Evolutionary conservation across 2,113 vertebrate genomes (phyloP).

Genomic region (Ptychochromis oligacanthus): DNA sequence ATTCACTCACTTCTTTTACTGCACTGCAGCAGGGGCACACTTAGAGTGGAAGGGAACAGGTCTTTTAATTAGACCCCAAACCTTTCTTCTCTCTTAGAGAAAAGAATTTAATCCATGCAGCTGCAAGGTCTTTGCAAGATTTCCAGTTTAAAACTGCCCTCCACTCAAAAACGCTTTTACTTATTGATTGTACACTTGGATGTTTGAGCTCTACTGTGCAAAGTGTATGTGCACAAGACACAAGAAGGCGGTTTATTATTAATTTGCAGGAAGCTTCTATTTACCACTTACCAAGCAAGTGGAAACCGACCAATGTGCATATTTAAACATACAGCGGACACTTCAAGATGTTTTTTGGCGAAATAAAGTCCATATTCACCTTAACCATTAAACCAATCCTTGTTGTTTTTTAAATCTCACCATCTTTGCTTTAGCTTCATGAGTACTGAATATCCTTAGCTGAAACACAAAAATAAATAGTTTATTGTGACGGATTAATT

Average conservation of each 20-base stretch:
- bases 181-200: neutral
- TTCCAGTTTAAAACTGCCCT: neutral
- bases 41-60: neutral
- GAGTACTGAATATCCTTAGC: neutral
- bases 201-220: neutral
- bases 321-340: too few relatives aligned
- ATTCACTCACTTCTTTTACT: neutral
- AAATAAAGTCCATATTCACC: neutral
- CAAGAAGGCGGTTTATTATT: neutral
- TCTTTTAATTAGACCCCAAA: neutral
- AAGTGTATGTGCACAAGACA: neutral
- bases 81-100: neutral
- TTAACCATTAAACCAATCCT: neutral
- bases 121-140: too few relatives aligned
- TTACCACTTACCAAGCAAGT: neutral
- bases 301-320: neutral
- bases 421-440: neutral
- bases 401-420: neutral
- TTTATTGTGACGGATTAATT: neutral
- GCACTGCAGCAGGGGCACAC: neutral
- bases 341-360: neutral
- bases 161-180: neutral
- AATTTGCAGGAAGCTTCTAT: neutral
- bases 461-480: neutral
- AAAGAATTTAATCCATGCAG: neutral